These are phyloP conservation scores for Ferrisia virgata DNA, from an alignment of 2,888 invertebrate genomes.

Conservation along the genomic window DNA sequence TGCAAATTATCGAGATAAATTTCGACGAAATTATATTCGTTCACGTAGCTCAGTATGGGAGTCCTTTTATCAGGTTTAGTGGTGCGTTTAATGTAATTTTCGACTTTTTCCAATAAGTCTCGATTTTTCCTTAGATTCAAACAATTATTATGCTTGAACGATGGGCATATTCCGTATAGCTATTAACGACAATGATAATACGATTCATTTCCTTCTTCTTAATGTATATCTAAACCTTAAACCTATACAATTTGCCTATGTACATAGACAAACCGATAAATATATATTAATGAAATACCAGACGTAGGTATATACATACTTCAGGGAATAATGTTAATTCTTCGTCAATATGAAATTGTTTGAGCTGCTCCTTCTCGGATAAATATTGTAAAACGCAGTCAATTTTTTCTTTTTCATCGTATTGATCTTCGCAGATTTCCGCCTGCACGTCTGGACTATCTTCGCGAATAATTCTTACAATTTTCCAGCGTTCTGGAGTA, in stretches of 20 bases:
- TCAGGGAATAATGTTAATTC: conserved; percentile 26
- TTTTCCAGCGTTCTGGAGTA: neutral
- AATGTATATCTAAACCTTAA: too few relatives aligned
- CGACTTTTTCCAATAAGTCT: neutral
- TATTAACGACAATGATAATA: neutral
- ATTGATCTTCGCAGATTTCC: neutral
- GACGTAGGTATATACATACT: neutral
- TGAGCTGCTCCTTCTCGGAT: neutral
- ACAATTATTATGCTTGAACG: neutral
- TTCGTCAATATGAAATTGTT: neutral
- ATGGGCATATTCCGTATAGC: conserved; percentile 32
- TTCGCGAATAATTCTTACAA: neutral
- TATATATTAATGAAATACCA: neutral
- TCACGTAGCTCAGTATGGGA: conserved; percentile 48
- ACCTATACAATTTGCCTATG: neutral
- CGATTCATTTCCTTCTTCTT: too few relatives aligned
- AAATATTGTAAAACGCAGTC: neutral
- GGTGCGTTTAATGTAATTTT: conserved; percentile 3
- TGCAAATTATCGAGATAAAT: conserved; percentile 54
- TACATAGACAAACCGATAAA: neutral
- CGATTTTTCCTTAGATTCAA: neutral
- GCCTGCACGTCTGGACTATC: neutral
- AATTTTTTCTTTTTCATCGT: neutral
- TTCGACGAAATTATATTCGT: conserved; percentile 52
- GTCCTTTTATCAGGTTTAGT: conserved; percentile 42